These are phyloP conservation scores for Rallus limicola DNA, from an alignment of 2,113 vertebrate species.

Conservation along the genomic window DNA sequence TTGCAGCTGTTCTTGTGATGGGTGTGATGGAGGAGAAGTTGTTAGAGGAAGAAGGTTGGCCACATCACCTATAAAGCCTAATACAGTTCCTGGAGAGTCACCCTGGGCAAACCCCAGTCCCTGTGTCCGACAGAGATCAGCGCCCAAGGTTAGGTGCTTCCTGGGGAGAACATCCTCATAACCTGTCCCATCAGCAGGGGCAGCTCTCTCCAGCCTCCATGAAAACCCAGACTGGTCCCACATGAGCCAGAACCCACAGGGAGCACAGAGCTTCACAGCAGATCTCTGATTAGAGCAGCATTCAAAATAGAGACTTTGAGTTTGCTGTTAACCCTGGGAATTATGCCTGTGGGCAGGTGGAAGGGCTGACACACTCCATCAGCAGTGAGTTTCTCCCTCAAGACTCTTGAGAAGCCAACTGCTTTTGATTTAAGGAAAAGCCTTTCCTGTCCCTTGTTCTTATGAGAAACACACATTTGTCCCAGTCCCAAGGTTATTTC, in stretches of 20 bases:
- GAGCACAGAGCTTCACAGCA: neutral
- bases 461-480: slow-evolving; percentile 41
- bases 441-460: neutral
- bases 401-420: neutral
- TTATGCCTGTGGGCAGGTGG: slow-evolving; percentile 4
- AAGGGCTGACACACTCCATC: neutral
- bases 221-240: neutral
- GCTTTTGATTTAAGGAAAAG: slow-evolving; percentile 30
- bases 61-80: neutral
- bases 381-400: neutral
- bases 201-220: neutral
- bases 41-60: neutral
- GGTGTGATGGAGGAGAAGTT: neutral
- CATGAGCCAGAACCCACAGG: rapidly evolving
- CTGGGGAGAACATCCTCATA: neutral
- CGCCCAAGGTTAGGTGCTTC: rapidly evolving
- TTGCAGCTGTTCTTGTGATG: rapidly evolving
- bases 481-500: slow-evolving; percentile 16
- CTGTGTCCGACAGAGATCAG: neutral
- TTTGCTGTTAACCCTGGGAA: neutral
- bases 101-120: neutral
- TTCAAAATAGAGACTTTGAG: neutral
- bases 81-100: rapidly evolving
- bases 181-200: rapidly evolving
- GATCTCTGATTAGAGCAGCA: neutral